Percentiles rank a stretch among this genome's conserved stretches.
phyloP scores from a whole-genome alignment of 2,888 invertebrate species.

The Malthinus seriepunctatus region DNA sequence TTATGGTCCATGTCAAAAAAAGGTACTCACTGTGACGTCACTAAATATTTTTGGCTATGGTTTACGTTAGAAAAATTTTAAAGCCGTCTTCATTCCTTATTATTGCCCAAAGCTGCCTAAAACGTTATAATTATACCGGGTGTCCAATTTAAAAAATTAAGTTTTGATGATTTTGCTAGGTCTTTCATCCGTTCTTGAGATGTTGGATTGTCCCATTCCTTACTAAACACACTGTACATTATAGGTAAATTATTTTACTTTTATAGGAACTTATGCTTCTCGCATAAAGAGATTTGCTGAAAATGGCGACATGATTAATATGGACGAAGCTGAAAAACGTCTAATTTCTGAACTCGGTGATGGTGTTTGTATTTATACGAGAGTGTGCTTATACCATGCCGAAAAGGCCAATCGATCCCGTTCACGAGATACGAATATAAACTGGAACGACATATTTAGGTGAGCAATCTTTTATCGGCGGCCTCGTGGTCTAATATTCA shows the following conservation, averaged over 20 bases:
- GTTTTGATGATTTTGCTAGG: too few relatives aligned
- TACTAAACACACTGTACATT: too few relatives aligned
- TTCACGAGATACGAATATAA: slow-evolving; percentile 54
- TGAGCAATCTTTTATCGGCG: slow-evolving; percentile 49
- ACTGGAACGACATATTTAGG: slow-evolving; percentile 81
- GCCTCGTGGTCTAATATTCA: not conserved
- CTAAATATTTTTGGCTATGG: too few relatives aligned
- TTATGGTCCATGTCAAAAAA: too few relatives aligned
- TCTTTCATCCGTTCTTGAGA: too few relatives aligned
- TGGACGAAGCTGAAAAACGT: slow-evolving; percentile 76
- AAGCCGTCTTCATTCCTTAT: too few relatives aligned
- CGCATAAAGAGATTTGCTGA: slow-evolving; percentile 62
- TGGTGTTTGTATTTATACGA: slow-evolving; percentile 77
- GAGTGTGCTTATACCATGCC: slow-evolving; percentile 75
- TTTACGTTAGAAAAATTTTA: too few relatives aligned
- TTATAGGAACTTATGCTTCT: slow-evolving; percentile 71
- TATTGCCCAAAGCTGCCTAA: too few relatives aligned
- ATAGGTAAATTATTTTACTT: not conserved
- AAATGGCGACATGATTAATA: slow-evolving; percentile 63
- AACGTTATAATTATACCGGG: too few relatives aligned
- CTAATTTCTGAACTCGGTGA: slow-evolving; percentile 76
- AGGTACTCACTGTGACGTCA: too few relatives aligned
- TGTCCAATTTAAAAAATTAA: too few relatives aligned
- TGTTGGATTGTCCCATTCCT: too few relatives aligned
- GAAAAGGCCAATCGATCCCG: slow-evolving; percentile 57